Evolutionary conservation across 1,140 invertebrate species (phyloP), one percentile per base, ranked within the genome.

Genomic region (Drosophila nasuta): DNA sequence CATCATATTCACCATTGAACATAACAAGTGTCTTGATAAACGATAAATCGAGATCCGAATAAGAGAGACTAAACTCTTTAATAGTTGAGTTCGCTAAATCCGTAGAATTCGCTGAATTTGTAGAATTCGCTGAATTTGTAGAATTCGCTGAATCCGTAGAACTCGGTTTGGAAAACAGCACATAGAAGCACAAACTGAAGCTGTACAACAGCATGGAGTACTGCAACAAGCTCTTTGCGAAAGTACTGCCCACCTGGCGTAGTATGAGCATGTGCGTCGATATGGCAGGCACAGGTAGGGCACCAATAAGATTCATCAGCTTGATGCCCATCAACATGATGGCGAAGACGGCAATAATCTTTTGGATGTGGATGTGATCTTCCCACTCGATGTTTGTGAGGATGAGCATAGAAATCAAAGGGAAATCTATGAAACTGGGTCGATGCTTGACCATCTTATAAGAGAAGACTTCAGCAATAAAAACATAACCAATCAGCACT

Each of bases 181-280:
- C 25, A 38, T 48, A 58, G 7, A 67, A 48, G 15, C 43, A 46
- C 3, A 57, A 10, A 6, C 10, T 13, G 33, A 67, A 67, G 17
- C 43, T 48, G 3, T 49, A 0, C 0, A 57, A 5, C 7, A 67
- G 15, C 5, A 67, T 5, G 0, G 45, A 67, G 30, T 58, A 67
- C 11, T 49, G 43, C 5, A 2, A 3, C n/a, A 67, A 20, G 11
- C 52, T 38, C n/a, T 13, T 46, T 1, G 46, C 3, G 5, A 67
- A 67, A 7, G 20, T 67, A n/a, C 7, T 35, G 6, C 54, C 8
- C 7, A 67, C 64, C 17, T 67, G 54, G 1, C 43, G 54, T n/a
- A 67, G 11, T 33, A 67, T 67, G 6, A 67, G 54, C 28, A 67
- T 48, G n/a, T 58, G 43, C 0, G 43, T 58, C 3, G 43, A 35